Evolutionary conservation across 1,140 invertebrate genomes (phyloP), one percentile per base, ranked within the genome.

Genomic region (Drosophila bocki): DNA sequence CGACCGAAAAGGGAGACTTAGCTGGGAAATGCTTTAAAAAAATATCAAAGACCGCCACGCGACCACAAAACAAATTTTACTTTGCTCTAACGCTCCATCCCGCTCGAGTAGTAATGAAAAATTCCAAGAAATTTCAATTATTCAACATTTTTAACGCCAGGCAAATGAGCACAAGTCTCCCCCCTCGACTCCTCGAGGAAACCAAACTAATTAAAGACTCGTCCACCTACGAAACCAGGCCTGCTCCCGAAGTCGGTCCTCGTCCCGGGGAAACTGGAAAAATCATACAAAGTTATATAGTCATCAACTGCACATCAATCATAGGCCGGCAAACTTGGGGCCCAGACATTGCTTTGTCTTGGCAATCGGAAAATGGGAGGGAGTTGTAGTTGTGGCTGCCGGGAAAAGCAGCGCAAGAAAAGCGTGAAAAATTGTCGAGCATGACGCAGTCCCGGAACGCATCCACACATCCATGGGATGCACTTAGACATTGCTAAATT

Each of bases 271-370:
- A 53, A 62, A 78, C 67, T 79, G 75, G 64, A 61, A 67, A 85
- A 90, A 85, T 90, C 85, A 90, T 90, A 90, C 85, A 88, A 88
- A 85, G 85, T 88, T 88, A 88, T 88, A 82, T 85, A 90, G 85
- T 90, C 85, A 90, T 90, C 85, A 90, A 90, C 78, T 80, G 82
- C 62, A 90, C 85, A 91, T 90, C 85, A 90, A 90, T 90, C 86
- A 90, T 90, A 90, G 86, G 78, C 82, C 75, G 71, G 82, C 62
- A 81, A 90, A 58, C 60, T 82, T 77, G 42, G 60, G 57, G 54
- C 77, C 67, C 60, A 63, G 75, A 75, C 62, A 51, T 39, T 41
- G 67, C 59, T 78, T 80, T 80, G 68, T 80, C 56, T 80, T 51
- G 57, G 9, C n/a, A 29, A 33, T 62, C 47, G 59, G 33, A 13